A percentile compares a stretch with the other conserved stretches of the same genome.
Conservation (phyloP, 2,113 vertebrate species). For the Passerina amoena region DNA sequence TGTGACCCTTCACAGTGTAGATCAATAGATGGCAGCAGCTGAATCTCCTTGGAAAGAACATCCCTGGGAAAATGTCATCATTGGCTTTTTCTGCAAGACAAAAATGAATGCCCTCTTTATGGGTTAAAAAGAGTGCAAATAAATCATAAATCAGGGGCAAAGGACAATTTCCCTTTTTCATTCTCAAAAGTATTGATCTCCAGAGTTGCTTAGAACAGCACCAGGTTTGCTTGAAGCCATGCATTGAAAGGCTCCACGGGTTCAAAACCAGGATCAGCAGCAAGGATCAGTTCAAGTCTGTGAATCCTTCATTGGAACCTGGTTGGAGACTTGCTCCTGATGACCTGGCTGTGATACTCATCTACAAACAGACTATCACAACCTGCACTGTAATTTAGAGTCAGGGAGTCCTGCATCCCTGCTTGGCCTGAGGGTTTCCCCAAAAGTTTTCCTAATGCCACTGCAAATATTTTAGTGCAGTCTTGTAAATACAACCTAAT, state of each 20-base stretch:
- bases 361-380: background rate
- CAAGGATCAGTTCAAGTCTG: background rate
- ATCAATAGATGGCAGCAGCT: constrained; percentile 57
- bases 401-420: background rate
- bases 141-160: background rate
- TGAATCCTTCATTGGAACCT: background rate
- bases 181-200: background rate
- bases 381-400: background rate
- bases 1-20: background rate
- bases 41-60: background rate
- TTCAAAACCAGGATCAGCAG: background rate
- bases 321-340: background rate
- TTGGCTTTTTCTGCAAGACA: background rate
- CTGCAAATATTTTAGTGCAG: background rate
- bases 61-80: background rate
- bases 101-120: background rate
- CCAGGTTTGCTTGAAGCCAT: background rate
- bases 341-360: background rate
- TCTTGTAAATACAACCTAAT: background rate
- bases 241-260: background rate
- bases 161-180: background rate
- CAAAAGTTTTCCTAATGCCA: background rate
- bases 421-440: background rate
- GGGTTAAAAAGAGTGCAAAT: background rate
- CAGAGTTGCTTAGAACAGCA: background rate